phyloP scores from a whole-genome alignment of 2,797 vertebrate species.

The Limosa lapponica region DNA sequence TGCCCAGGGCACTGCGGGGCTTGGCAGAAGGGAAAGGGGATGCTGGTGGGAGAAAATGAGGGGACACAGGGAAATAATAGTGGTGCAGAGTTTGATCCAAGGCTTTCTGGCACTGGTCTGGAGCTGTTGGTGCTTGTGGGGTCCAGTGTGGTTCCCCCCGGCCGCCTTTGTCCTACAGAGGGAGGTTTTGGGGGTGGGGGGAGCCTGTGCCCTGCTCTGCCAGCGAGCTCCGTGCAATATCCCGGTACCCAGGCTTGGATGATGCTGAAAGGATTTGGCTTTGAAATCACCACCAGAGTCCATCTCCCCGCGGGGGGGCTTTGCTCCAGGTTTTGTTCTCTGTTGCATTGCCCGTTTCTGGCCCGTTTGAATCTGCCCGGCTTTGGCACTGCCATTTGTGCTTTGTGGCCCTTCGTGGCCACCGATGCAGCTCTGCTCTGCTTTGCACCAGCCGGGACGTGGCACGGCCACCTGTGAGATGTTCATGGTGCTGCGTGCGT shows the following conservation, averaged over 20 bases:
- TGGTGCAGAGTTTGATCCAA: neutral
- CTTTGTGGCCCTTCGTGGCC: neutral
- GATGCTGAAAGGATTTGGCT: neutral
- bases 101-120: neutral
- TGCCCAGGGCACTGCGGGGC: rapidly evolving
- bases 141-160: too few relatives aligned
- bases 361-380: neutral
- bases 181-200: neutral
- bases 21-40: neutral
- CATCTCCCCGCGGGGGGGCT: rapidly evolving
- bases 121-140: too few relatives aligned
- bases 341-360: neutral
- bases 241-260: neutral
- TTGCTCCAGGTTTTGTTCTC: neutral
- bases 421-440: neutral
- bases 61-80: neutral
- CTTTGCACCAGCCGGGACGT: neutral
- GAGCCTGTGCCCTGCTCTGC: neutral
- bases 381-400: neutral
- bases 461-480: rapidly evolving
- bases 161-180: rapidly evolving
- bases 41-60: neutral
- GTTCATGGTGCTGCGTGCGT: rapidly evolving
- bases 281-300: neutral
- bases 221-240: rapidly evolving